These are phyloP conservation scores for Macroramphosus scolopax DNA, from an alignment of 2,797 vertebrate species.

Conservation along the genomic window DNA sequence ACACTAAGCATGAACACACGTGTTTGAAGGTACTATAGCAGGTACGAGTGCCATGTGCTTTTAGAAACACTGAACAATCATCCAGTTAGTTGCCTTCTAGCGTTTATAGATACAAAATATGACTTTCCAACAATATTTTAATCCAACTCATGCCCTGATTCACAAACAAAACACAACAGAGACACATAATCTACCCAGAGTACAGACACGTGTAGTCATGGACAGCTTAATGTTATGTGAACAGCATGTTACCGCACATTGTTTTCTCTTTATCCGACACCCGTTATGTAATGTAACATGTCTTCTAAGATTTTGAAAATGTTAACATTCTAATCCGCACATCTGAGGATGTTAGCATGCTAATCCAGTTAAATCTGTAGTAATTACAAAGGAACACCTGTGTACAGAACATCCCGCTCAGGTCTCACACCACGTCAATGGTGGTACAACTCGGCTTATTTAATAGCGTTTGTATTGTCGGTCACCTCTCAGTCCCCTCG, in stretches of 20 bases:
- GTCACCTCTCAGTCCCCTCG: conserved; percentile 28
- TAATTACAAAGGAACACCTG: conserved; percentile 49
- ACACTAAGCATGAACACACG: conserved; percentile 34
- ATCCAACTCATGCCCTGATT: not conserved
- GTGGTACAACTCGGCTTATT: conserved; percentile 11
- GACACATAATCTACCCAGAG: not conserved
- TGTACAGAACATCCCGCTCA: conserved; percentile 50
- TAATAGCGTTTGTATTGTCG: conserved; percentile 13
- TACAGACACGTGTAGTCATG: too few species aligned
- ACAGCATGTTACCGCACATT: too few species aligned
- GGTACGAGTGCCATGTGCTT: not conserved
- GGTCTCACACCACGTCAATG: conserved; percentile 36
- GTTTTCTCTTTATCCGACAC: conserved; percentile 4
- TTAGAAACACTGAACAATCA: not conserved
- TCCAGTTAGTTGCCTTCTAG: too few species aligned
- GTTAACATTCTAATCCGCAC: conserved; percentile 44
- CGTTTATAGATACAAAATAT: too few species aligned
- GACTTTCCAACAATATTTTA: not conserved
- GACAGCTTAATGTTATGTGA: not conserved
- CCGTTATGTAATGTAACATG: conserved; percentile 13
- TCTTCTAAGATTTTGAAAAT: conserved; percentile 42
- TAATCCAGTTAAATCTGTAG: conserved; percentile 63
- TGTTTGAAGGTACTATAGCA: conserved; percentile 3
- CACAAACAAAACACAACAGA: not conserved
- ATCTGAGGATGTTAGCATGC: conserved; percentile 42